Evolutionary conservation across 2,888 invertebrate genomes (phyloP).

Genomic region (Xanthia togata): DNA sequence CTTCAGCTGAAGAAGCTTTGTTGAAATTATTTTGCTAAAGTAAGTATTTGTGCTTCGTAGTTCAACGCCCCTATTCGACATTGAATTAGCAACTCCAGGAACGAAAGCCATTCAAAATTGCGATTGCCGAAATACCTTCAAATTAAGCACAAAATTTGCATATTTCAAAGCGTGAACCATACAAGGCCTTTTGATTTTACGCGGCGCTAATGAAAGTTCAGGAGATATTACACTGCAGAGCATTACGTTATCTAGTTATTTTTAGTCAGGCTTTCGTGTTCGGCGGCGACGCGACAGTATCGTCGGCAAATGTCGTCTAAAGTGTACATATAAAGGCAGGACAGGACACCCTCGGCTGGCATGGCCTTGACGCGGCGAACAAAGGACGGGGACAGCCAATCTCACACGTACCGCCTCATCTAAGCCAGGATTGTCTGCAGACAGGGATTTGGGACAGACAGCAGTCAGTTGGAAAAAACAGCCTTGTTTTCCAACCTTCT

Average conservation of each 20-base stretch:
- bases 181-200: conserved; percentile 6
- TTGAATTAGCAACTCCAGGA: conserved; percentile 21
- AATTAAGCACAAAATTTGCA: conserved; percentile 1
- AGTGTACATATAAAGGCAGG: conserved; percentile 62
- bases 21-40: conserved; percentile 5
- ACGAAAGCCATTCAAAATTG: conserved; percentile 28
- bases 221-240: conserved; percentile 29
- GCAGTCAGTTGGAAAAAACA: conserved; percentile 45
- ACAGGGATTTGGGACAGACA: conserved; percentile 33
- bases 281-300: conserved; percentile 44
- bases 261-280: conserved; percentile 62
- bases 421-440: conserved; percentile 57
- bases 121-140: neutral
- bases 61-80: conserved; percentile 23
- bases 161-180: conserved; percentile 7
- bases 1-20: conserved; percentile 25
- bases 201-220: conserved; percentile 9
- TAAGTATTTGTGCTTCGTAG: conserved; percentile 17
- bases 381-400: conserved; percentile 73
- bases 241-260: conserved; percentile 54
- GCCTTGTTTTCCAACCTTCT: conserved; percentile 32
- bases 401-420: conserved; percentile 67
- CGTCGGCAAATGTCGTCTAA: conserved; percentile 64
- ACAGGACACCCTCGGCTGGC: conserved; percentile 65
- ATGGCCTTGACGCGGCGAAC: conserved; percentile 78